A percentile compares a stretch with the other conserved stretches of the same genome.
Conservation (phyloP, 2,113 vertebrate species). For the Oxygymnocypris stewartii region DNA sequence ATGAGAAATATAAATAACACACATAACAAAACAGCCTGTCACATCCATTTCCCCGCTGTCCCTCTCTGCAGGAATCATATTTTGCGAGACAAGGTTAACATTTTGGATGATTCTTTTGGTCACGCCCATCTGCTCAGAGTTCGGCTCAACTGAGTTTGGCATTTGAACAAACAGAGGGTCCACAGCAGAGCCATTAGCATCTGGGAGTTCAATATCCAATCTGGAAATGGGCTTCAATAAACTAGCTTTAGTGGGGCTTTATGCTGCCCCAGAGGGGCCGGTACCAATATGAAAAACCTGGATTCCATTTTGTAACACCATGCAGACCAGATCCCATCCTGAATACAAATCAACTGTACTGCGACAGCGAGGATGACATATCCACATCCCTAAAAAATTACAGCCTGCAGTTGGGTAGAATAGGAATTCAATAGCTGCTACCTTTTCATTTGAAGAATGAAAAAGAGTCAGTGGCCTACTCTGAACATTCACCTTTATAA, state of each 20-base stretch:
- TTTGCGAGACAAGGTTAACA: neutral
- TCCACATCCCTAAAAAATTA: slow-evolving; percentile 19
- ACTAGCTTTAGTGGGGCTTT: slow-evolving; percentile 72
- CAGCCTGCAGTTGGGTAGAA: slow-evolving; percentile 13
- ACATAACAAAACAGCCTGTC: neutral
- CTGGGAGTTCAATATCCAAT: slow-evolving; percentile 74
- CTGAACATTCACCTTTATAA: slow-evolving; percentile 20
- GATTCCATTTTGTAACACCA: slow-evolving; percentile 69
- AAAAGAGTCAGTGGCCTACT: neutral
- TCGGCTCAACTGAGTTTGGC: slow-evolving; percentile 23
- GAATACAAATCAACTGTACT: slow-evolving; percentile 76
- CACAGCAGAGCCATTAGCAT: slow-evolving; percentile 73
- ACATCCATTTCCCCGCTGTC: neutral
- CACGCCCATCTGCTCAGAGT: slow-evolving; percentile 20
- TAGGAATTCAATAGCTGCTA: neutral
- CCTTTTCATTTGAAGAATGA: slow-evolving; percentile 25
- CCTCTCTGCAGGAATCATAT: neutral
- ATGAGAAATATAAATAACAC: slow-evolving; percentile 3
- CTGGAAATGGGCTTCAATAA: slow-evolving; percentile 76
- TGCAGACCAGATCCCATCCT: slow-evolving; percentile 68
- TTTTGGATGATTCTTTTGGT: slow-evolving; percentile 19
- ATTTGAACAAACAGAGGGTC: slow-evolving; percentile 50
- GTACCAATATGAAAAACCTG: slow-evolving; percentile 79
- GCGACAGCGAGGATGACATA: neutral
- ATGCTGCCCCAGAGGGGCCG: slow-evolving; percentile 74